A percentile compares a stretch with the other conserved stretches of the same genome.
Conservation (phyloP, 1,140 invertebrate genomes). For the Ceratina calcarata region DNA sequence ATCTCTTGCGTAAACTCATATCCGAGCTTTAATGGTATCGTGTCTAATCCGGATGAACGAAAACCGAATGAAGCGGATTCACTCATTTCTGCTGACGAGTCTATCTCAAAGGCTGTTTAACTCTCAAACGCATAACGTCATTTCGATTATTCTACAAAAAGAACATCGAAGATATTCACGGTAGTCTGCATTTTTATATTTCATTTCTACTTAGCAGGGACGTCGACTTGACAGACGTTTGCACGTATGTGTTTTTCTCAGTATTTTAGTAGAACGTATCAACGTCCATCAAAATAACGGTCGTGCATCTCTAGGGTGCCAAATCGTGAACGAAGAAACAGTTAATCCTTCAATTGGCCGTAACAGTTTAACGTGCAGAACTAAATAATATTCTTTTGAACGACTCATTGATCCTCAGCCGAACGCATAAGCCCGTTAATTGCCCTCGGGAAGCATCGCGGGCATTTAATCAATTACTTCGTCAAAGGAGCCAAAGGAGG, state of each 20-base stretch:
- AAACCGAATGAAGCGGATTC: conserved; percentile 28
- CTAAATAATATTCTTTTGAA: conserved; percentile 4
- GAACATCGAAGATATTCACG: no score
- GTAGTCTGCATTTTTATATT: no score
- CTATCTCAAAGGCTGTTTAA: not conserved
- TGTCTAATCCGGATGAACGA: conserved; percentile 35
- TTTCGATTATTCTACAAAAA: no score
- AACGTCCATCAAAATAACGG: no score
- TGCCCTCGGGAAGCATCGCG: conserved; percentile 14
- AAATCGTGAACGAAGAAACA: no score
- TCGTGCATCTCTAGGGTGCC: no score
- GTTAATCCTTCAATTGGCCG: conserved; percentile 1
- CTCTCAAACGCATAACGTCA: conserved; percentile 8
- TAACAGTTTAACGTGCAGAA: not conserved
- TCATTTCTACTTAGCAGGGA: no score
- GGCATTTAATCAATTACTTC: conserved; percentile 40
- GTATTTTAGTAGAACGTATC: no score
- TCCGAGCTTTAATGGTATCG: conserved; percentile 34
- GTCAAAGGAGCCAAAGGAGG: conserved; percentile 39
- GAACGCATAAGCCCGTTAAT: conserved; percentile 25
- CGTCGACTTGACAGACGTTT: no score
- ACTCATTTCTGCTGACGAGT: not conserved
- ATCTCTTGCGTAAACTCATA: conserved; percentile 15
- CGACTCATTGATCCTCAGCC: not conserved
- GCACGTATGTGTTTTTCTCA: no score